Conservation (phyloP, 2,113 vertebrate species). For the Vombatus ursinus region DNA sequence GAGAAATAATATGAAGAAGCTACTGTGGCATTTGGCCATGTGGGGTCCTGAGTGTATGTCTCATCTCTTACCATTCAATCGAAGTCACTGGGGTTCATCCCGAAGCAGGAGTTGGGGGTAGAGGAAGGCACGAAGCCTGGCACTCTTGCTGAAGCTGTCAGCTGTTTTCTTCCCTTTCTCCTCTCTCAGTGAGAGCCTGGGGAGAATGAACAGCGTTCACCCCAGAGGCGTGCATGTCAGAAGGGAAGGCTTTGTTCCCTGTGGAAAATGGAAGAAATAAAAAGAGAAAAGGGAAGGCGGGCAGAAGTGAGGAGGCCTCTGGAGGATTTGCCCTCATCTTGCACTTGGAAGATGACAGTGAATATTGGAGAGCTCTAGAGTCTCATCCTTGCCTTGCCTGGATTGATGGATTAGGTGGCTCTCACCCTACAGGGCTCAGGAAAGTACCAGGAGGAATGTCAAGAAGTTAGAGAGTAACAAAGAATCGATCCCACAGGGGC, state of each 20-base stretch:
- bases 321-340: not conserved
- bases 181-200: not conserved
- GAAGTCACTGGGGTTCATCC: not conserved
- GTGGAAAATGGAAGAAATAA: not conserved
- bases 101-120: not conserved
- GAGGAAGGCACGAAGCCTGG: not conserved
- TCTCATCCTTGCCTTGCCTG: not conserved
- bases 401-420: not conserved
- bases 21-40: not conserved
- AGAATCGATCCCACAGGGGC: not conserved
- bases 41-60: not conserved
- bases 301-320: not conserved
- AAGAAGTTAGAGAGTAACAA: not conserved
- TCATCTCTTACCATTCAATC: not conserved
- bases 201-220: not conserved
- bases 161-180: not conserved
- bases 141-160: not conserved
- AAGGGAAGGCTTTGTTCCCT: not conserved
- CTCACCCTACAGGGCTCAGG: not conserved
- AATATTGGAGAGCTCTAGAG: not conserved
- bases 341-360: not conserved
- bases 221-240: not conserved
- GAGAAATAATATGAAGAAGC: not conserved
- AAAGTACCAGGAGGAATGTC: not conserved
- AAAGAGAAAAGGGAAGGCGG: not conserved